Base-by-base conservation (phyloP, 1,140 invertebrate species). In the Metaphire vulgaris region DNA sequence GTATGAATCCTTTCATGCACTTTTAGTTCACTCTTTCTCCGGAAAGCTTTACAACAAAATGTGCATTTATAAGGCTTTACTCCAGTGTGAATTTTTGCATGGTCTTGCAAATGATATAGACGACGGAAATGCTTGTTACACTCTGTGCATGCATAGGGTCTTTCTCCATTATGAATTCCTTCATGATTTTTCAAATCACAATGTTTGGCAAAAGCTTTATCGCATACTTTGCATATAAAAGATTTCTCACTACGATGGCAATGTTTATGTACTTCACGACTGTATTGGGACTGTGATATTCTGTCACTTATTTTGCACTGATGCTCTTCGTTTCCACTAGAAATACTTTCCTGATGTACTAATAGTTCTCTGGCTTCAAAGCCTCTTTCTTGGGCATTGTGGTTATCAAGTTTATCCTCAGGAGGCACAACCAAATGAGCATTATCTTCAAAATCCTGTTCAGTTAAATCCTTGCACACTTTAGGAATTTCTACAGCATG, bases 11-110 rank as follows among this genome's bases (percentile, higher is more conserved):
- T 69, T 15, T 15, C 15, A 29, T 69, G 69, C 14, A 15, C 29
- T 16, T 69, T 69, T 69, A 69, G 29, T 15, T 69, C 14, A 69
- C 29, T 14, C 14, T 15, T 15, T 16, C 15, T 14, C 15, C 14
- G 14, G 29, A 69, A 69, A 14, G 16, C 14, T 69, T 69, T 69
- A 15, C 69, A 16, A 29, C 69, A 69, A 15, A 29, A 15, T 15
- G 14, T 28, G 29, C 69, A 69, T 69, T 16, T 29, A 29, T 21
- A 69, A 15, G 16, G 69, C 29, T 69, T 69, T 29, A 69, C 16
- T 69, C 69, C 69, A 69, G 29, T 16, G 29, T 69, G 69, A 69
- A 69, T 69, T 69, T 69, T 69, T 14, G 14, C 29, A 69, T 69
- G 69, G 15, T 14, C 29, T 14, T 69, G 14, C 29, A 69, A 29